phyloP scores from a whole-genome alignment of 2,797 vertebrate genomes.

The Pelobates cultripes region DNA sequence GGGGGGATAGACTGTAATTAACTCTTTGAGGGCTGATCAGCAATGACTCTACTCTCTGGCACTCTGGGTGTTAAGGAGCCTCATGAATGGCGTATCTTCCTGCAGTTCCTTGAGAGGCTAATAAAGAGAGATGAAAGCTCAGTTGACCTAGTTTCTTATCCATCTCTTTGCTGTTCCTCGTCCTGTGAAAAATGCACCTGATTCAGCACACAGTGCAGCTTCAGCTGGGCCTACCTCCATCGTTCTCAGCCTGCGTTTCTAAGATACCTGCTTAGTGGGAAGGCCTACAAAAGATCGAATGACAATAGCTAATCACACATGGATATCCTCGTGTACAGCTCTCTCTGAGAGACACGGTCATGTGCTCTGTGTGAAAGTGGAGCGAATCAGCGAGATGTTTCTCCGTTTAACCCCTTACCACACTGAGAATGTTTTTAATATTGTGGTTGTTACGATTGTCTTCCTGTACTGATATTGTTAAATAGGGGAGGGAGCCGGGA shows the following conservation, averaged over 20 bases:
- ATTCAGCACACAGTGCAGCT: neutral
- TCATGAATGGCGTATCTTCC: neutral
- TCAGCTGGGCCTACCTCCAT: neutral
- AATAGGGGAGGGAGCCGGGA: too few relatives aligned
- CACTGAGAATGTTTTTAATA: neutral
- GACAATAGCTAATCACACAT: constrained; percentile 6
- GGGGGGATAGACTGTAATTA: neutral
- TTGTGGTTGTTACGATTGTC: too few relatives aligned
- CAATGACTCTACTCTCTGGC: neutral
- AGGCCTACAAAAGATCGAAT: neutral
- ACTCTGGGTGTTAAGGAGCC: neutral
- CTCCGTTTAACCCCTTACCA: neutral
- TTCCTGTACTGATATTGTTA: too few relatives aligned
- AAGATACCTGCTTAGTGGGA: constrained; percentile 3
- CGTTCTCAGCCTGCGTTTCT: neutral
- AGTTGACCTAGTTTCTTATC: constrained; percentile 8
- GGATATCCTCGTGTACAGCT: neutral
- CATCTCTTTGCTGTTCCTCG: neutral
- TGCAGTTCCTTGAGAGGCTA: neutral
- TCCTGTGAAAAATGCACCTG: neutral
- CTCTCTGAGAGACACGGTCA: neutral
- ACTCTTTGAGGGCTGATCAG: neutral
- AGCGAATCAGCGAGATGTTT: neutral
- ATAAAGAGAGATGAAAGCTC: neutral
- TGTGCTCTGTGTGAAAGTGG: neutral